Evolutionary conservation across 2,888 invertebrate genomes (phyloP).

Genomic region (Cybosia mesomella): DNA sequence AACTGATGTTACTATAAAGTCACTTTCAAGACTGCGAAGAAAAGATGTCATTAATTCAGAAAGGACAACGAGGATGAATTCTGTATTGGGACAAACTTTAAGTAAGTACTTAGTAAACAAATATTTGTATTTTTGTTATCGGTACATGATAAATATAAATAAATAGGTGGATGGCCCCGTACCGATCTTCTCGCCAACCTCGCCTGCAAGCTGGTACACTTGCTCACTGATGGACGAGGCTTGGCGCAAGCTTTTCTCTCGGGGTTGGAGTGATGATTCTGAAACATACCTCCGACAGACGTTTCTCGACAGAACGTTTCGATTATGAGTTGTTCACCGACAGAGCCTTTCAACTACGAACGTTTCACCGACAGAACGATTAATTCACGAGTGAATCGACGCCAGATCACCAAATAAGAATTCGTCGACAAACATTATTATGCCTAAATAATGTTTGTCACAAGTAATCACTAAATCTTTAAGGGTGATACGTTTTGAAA

Average conservation of each 20-base stretch:
- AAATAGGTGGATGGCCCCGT: neutral
- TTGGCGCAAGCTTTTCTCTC: neutral
- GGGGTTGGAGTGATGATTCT: too few relatives aligned
- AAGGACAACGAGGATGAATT: neutral
- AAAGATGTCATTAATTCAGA: neutral
- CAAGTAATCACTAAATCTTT: too few relatives aligned
- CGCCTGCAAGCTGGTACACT: neutral
- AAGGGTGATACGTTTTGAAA: too few relatives aligned
- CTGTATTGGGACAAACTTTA: neutral
- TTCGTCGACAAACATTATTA: too few relatives aligned
- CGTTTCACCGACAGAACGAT: too few relatives aligned
- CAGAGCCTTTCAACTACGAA: too few relatives aligned
- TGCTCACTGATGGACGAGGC: neutral
- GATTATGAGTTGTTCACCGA: too few relatives aligned
- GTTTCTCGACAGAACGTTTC: too few relatives aligned
- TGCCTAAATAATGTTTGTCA: too few relatives aligned
- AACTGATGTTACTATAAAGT: neutral
- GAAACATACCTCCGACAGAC: too few relatives aligned
- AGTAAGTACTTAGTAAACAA: neutral
- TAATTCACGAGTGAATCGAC: too few relatives aligned
- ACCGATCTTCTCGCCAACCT: neutral
- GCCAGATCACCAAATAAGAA: too few relatives aligned
- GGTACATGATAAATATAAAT: neutral
- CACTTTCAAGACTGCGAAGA: conserved; percentile 8
- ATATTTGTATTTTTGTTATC: neutral